phyloP scores from a whole-genome alignment of 2,888 invertebrate genomes.

The Charanyca ferruginea region DNA sequence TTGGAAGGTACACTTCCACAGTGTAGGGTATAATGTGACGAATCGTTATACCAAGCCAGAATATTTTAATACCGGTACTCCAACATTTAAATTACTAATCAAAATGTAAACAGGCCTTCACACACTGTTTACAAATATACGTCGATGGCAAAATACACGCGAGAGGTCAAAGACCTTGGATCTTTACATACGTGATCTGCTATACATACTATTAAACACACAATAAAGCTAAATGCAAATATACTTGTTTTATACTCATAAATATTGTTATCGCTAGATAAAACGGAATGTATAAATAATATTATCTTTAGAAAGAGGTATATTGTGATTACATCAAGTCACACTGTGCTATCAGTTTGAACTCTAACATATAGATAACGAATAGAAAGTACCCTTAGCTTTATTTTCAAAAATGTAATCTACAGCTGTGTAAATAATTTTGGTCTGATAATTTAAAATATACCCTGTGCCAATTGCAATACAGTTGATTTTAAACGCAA shows the following conservation, averaged over 20 bases:
- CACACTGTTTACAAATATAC: constrained; percentile 75
- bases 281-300: constrained; percentile 47
- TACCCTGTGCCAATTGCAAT: neutral
- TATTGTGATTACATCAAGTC: constrained; percentile 47
- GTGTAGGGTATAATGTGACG: no score
- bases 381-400: constrained; percentile 37
- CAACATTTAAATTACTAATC: constrained; percentile 44
- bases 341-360: constrained; percentile 49
- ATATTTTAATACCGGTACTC: neutral
- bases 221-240: constrained; percentile 53
- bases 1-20: no score
- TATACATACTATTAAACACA: constrained; percentile 45
- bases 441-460: neutral
- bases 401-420: constrained; percentile 24
- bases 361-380: constrained; percentile 44
- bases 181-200: constrained; percentile 59
- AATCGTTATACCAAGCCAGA: constrained; percentile 10
- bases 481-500: neutral
- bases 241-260: constrained; percentile 55
- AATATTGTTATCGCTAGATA: constrained; percentile 55
- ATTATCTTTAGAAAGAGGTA: constrained; percentile 23
- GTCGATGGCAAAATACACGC: constrained; percentile 69
- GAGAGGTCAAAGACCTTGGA: constrained; percentile 73
- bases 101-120: constrained; percentile 50
- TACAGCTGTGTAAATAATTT: constrained; percentile 26